Conservation (phyloP, 2,888 invertebrate species). For the Uloborus plumipes region DNA sequence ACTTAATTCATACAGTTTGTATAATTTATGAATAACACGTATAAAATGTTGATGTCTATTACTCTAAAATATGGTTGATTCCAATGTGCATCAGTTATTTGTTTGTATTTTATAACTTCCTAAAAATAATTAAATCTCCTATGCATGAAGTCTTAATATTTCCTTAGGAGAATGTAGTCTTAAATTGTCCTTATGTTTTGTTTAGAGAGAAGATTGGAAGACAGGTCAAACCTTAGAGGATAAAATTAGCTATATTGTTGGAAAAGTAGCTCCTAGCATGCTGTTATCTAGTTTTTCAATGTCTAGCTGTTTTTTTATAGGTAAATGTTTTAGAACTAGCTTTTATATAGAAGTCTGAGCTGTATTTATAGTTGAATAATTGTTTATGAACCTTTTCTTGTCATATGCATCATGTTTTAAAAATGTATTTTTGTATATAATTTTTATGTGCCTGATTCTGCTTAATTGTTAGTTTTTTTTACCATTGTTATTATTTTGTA, state of each 20-base stretch:
- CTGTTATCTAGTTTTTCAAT: slow-evolving; percentile 93
- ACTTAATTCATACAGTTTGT: not conserved
- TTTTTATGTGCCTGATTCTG: no score
- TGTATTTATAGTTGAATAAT: not conserved
- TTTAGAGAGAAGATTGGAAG: slow-evolving; percentile 81
- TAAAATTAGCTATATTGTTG: slow-evolving; percentile 90
- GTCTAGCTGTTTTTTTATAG: slow-evolving; percentile 95
- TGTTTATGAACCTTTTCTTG: no score
- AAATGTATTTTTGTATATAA: no score
- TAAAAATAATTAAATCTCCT: no score
- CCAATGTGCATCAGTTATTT: not conserved
- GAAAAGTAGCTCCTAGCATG: slow-evolving; percentile 97
- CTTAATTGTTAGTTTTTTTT: no score
- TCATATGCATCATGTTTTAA: no score
- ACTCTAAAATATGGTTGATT: no score
- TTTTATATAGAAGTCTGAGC: not conserved
- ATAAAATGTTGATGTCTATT: no score
- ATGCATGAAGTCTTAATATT: not conserved
- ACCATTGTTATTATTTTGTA: no score
- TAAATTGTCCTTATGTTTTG: not conserved
- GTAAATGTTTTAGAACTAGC: slow-evolving; percentile 70
- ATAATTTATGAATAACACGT: no score
- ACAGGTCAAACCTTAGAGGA: slow-evolving; percentile 85
- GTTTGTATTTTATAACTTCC: no score
- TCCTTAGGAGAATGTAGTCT: not conserved